Base-by-base conservation (phyloP, 2,797 vertebrate species). In the Iguana delicatissima region DNA sequence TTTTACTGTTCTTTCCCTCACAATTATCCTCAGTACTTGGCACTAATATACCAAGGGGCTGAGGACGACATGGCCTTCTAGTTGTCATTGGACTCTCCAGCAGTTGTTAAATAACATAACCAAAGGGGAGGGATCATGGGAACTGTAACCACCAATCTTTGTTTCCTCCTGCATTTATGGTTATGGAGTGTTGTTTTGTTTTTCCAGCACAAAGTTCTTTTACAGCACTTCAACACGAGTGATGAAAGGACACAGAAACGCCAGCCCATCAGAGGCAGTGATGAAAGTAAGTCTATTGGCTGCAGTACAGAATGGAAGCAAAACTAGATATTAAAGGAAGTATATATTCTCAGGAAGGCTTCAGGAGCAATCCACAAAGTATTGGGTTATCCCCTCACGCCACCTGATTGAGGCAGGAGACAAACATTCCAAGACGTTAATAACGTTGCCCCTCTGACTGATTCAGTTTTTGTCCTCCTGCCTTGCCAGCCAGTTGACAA, bases 231-330 rank as follows among this genome's bases (percentile, higher is more conserved):
- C 96, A 99, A 98, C 91, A 97, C 98, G 67, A 98, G 98, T 8
- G 98, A 99, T 24, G 99, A 99, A 93, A 98, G 98, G 96, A 96
- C 98, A 77, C 99, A 99, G 95, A 99, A 98, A 94, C 98, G 98
- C 50, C 98, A 98, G 95, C 98, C 99, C 7, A 98, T 99, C 95
- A 98, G 96, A 52, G 98, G 98, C 91, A 98, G 97, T 0, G 98
- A 99, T 86, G 99, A 99, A 97, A 98, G 99, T 99, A 96, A 98
- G 98, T 97, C 62, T 38, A 59, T 92, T 42, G 16, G 50, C 13
- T 77, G 55, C 55, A 26, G 20, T 62, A 6, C 29, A 46, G 26
- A 42, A 73, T 24, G 35, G 62, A 18, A 89, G 12, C 10, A 32
- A 57, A 79, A 69, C 32, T 32, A 26, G 29, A 69, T 69, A 26